A percentile compares a stretch with the other conserved stretches of the same genome.
phyloP scores from a whole-genome alignment of 2,113 vertebrate species.

The Nycticryphes semicollaris region DNA sequence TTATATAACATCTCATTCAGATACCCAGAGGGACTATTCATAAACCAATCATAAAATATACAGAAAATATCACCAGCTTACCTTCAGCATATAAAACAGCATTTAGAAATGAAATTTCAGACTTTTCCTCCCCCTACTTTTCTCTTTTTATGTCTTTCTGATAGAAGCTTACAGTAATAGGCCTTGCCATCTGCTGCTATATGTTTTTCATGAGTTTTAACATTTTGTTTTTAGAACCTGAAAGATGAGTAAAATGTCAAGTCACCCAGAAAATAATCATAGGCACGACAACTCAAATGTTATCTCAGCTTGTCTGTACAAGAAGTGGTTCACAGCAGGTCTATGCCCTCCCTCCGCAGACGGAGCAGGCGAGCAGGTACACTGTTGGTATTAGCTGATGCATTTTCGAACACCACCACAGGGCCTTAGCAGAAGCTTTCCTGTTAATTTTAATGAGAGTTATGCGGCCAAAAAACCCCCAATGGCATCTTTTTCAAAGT shows the following conservation, averaged over 20 bases:
- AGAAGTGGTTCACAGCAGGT: background rate
- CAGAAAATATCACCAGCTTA: conserved; percentile 18
- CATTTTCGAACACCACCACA: background rate
- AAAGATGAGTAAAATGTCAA: conserved; percentile 73
- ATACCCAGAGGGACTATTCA: background rate
- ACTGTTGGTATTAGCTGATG: background rate
- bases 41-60: background rate
- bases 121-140: background rate
- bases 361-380: background rate
- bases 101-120: conserved; percentile 44
- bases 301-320: conserved; percentile 42
- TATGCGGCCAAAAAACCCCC: rapidly evolving
- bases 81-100: background rate
- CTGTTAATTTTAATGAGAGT: background rate
- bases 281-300: conserved; percentile 64
- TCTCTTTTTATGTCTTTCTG: background rate
- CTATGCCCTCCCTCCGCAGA: background rate
- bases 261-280: conserved; percentile 64
- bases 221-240: conserved; percentile 74
- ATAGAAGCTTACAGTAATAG: conserved; percentile 40
- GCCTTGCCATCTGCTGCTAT: conserved; percentile 61
- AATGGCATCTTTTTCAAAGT: background rate
- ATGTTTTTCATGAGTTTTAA: conserved; percentile 61
- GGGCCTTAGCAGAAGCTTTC: background rate
- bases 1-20: background rate